A percentile compares a stretch with the other conserved stretches of the same genome.
phyloP scores from a whole-genome alignment of 2,797 vertebrate species.

The Taeniopygia guttata region DNA sequence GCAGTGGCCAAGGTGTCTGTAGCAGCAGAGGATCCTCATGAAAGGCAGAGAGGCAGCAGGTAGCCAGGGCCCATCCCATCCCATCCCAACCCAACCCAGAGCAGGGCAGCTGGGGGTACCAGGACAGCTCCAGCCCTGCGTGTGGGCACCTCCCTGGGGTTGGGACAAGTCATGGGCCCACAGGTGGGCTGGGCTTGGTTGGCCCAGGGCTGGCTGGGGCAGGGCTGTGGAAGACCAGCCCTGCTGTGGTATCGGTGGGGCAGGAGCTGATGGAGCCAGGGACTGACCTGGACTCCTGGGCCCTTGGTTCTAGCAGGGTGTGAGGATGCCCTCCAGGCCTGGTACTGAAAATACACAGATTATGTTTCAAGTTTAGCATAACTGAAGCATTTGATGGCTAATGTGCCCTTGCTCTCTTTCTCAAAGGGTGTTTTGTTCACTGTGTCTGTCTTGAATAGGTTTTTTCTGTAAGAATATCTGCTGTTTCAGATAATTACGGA shows the following conservation, averaged over 20 bases:
- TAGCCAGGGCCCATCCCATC: neutral
- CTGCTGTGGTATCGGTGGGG: accelerated
- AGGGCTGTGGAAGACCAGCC: accelerated
- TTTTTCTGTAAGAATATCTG: neutral
- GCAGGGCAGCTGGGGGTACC: neutral
- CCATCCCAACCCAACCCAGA: too few species aligned
- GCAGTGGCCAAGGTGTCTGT: neutral
- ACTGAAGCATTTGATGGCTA: neutral
- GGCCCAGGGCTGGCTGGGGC: accelerated
- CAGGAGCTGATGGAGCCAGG: neutral
- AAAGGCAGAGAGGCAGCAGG: neutral
- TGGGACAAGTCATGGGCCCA: accelerated
- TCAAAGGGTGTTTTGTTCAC: neutral
- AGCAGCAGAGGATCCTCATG: accelerated
- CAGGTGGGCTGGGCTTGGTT: accelerated
- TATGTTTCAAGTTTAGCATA: accelerated
- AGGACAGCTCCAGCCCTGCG: neutral
- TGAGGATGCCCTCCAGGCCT: neutral
- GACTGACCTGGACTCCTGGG: neutral
- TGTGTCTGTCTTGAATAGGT: neutral
- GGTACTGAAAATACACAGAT: neutral
- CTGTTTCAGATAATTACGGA: neutral
- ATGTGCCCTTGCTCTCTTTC: neutral
- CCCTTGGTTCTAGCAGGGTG: neutral
- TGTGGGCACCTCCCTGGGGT: neutral